A percentile compares a stretch with the other conserved stretches of the same genome.
These are phyloP conservation scores for Stercorarius parasiticus DNA, from an alignment of 2,113 vertebrate genomes.

Conservation along the genomic window DNA sequence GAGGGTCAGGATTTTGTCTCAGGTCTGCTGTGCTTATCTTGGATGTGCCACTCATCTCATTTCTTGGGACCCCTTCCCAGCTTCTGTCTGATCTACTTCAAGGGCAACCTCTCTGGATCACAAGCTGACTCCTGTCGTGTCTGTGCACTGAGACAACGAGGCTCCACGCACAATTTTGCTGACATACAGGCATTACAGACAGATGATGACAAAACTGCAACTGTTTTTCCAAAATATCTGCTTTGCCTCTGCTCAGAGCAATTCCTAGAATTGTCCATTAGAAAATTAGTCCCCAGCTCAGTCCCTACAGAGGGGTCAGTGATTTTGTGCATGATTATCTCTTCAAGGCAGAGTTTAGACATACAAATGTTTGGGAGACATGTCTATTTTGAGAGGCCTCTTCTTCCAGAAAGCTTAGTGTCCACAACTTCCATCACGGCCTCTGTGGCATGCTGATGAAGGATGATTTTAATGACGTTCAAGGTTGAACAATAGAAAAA, in stretches of 20 bases:
- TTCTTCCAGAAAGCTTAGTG: conserved; percentile 1
- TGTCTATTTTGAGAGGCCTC: neutral
- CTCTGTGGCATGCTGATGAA: neutral
- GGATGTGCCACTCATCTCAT: neutral
- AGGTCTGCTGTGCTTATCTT: neutral
- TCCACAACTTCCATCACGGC: neutral
- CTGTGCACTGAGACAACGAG: neutral
- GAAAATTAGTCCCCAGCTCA: neutral
- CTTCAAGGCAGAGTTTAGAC: neutral
- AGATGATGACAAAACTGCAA: neutral
- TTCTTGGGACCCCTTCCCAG: neutral
- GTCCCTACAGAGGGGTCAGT: neutral
- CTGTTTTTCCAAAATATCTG: neutral
- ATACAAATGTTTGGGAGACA: neutral
- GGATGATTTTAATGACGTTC: neutral
- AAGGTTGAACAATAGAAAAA: conserved; percentile 1
- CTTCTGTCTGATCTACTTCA: neutral
- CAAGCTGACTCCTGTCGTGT: neutral
- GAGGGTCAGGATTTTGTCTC: neutral
- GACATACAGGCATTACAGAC: neutral
- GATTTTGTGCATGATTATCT: neutral
- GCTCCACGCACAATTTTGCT: neutral
- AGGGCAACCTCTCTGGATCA: neutral
- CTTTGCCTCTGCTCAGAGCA: neutral
- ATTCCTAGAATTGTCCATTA: neutral